Conservation (phyloP, 2,888 invertebrate species). For the Drosophila algonquin region DNA sequence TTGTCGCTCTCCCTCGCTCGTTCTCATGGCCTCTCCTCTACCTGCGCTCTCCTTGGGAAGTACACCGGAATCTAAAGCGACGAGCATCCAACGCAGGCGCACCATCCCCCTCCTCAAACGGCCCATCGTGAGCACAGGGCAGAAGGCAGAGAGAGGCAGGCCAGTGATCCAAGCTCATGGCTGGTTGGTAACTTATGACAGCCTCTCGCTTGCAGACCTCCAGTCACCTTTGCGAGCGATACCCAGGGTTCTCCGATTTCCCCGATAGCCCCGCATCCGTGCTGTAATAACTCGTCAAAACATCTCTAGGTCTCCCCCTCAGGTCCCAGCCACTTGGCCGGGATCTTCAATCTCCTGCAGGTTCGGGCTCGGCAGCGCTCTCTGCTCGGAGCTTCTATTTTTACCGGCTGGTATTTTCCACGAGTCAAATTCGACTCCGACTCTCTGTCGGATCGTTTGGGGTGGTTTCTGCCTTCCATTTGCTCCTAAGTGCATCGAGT, state of each 20-base stretch:
- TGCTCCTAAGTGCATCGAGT: conserved; percentile 27
- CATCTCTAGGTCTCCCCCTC: conserved; percentile 16
- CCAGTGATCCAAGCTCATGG: conserved; percentile 36
- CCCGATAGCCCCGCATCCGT: conserved; percentile 36
- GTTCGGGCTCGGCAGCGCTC: conserved; percentile 49
- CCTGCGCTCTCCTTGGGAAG: conserved; percentile 1
- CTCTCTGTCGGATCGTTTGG: conserved; percentile 26
- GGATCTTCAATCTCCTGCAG: conserved; percentile 38
- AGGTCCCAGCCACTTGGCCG: not conserved
- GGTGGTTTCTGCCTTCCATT: conserved; percentile 58
- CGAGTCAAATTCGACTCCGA: conserved; percentile 65
- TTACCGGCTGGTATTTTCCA: conserved; percentile 63
- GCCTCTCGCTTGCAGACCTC: conserved; percentile 38
- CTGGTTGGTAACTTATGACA: conserved; percentile 70
- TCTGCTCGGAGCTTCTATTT: conserved; percentile 58
- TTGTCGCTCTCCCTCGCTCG: conserved; percentile 46
- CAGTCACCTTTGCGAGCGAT: not conserved
- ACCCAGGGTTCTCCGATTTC: conserved; percentile 42
- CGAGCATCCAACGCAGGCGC: conserved; percentile 66
- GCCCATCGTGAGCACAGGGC: conserved; percentile 16
- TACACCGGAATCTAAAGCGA: conserved; percentile 4
- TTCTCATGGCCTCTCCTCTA: not conserved
- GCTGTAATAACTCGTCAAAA: conserved; percentile 75
- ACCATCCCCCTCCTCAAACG: conserved; percentile 54
- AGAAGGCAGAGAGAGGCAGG: conserved; percentile 23